These are phyloP conservation scores for Bombus superbus DNA, from an alignment of 1,140 invertebrate genomes.

Conservation along the genomic window DNA sequence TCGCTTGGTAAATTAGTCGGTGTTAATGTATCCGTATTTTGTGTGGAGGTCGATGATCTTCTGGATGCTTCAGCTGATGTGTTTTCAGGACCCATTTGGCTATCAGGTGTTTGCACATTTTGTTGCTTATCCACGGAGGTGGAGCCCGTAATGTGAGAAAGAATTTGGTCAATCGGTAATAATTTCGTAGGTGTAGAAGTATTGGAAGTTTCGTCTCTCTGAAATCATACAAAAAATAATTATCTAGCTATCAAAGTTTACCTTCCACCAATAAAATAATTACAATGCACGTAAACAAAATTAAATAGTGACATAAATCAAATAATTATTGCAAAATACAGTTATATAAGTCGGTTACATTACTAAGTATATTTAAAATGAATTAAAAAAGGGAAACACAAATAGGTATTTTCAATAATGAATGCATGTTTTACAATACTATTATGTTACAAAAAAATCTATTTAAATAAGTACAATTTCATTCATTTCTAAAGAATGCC, in stretches of 20 bases:
- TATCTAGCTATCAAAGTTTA: constrained; percentile 12
- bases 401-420: constrained; percentile 4
- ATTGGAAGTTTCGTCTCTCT: constrained; percentile 82
- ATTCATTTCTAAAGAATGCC: background rate
- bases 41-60: constrained; percentile 80
- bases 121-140: constrained; percentile 69
- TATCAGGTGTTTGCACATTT: constrained; percentile 61
- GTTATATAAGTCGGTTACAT: background rate
- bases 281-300: constrained; percentile 36
- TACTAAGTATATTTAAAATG: background rate
- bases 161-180: constrained; percentile 80
- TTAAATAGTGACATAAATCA: constrained; percentile 24
- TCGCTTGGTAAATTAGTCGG: constrained; percentile 77
- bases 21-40: constrained; percentile 80
- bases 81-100: constrained; percentile 64
- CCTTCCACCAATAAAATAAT: background rate
- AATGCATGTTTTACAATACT: background rate
- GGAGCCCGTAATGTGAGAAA: constrained; percentile 76
- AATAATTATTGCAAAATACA: constrained; percentile 13
- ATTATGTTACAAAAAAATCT: background rate
- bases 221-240: constrained; percentile 65
- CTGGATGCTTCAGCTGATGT: constrained; percentile 77
- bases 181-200: constrained; percentile 79
- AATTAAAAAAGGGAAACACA: constrained; percentile 27
- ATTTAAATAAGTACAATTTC: constrained; percentile 6